Evolutionary conservation across 2,888 invertebrate species (phyloP).

Genomic region (Oxycera nigricornis): DNA sequence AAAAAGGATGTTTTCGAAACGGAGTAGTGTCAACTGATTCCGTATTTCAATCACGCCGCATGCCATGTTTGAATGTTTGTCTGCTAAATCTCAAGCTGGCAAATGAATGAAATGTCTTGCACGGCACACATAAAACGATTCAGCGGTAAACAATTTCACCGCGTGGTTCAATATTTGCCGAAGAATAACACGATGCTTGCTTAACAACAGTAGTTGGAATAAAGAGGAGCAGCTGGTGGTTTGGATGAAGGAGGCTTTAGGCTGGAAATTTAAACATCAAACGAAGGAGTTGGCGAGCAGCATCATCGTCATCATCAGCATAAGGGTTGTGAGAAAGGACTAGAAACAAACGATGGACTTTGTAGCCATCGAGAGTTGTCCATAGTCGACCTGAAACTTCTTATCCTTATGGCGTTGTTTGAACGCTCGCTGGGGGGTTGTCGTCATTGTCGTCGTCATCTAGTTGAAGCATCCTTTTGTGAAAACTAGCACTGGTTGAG

Average conservation of each 20-base stretch:
- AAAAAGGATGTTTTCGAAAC: too few species aligned
- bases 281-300: background rate
- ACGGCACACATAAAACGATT: background rate
- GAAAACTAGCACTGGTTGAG: too few species aligned
- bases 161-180: constrained; percentile 17
- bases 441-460: background rate
- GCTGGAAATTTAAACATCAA: background rate
- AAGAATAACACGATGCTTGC: constrained; percentile 13
- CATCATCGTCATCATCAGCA: background rate
- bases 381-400: constrained; percentile 15
- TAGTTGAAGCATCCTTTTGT: background rate
- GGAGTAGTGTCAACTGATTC: constrained; percentile 28
- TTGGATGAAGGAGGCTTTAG: background rate
- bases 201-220: background rate
- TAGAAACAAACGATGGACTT: background rate
- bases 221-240: constrained; percentile 6
- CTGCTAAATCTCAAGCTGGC: background rate
- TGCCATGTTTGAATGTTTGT: background rate
- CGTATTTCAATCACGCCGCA: constrained; percentile 35
- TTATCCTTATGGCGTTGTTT: constrained; percentile 9
- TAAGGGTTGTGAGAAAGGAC: background rate
- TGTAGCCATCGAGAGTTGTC: too few species aligned
- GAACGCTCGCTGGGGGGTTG: background rate
- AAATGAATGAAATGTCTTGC: constrained; percentile 13
- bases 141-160: constrained; percentile 23